Evolutionary conservation across 2,113 vertebrate species (phyloP).

Genomic region (Nycticebus coucang): DNA sequence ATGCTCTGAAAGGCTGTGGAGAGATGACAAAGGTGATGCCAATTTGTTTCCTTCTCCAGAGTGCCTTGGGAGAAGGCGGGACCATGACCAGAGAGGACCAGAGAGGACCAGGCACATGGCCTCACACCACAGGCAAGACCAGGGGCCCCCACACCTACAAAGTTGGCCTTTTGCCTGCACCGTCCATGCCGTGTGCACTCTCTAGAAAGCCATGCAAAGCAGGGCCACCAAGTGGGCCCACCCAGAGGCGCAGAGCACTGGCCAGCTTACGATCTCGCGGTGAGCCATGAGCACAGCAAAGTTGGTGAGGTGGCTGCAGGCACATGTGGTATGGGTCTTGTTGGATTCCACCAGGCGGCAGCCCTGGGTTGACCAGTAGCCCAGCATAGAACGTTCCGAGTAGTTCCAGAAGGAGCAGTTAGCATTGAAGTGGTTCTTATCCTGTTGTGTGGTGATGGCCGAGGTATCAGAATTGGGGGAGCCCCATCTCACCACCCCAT

Average conservation of each 20-base stretch:
- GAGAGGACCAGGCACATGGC: neutral
- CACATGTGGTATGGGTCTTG: slow-evolving; percentile 95
- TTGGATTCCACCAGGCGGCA: slow-evolving; percentile 93
- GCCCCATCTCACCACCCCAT: neutral
- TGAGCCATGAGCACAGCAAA: slow-evolving; percentile 96
- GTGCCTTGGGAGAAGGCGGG: slow-evolving; percentile 16
- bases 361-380: slow-evolving; percentile 96
- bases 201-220: slow-evolving; percentile 69
- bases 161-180: slow-evolving; percentile 25
- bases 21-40: slow-evolving; percentile 36
- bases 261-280: slow-evolving; percentile 88
- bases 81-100: neutral
- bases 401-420: slow-evolving; percentile 99
- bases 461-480: neutral
- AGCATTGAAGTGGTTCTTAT: slow-evolving; percentile 94
- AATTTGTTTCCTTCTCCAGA: slow-evolving; percentile 38
- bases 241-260: neutral
- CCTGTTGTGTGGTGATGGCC: slow-evolving; percentile 79
- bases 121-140: slow-evolving; percentile 12
- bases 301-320: slow-evolving; percentile 97
- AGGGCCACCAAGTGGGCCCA: neutral
- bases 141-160: neutral
- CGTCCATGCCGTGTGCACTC: neutral
- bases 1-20: slow-evolving; percentile 55
- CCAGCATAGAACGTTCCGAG: slow-evolving; percentile 95